Base-by-base conservation (phyloP, 1,140 invertebrate genomes). In the Drosophila seguyi region DNA sequence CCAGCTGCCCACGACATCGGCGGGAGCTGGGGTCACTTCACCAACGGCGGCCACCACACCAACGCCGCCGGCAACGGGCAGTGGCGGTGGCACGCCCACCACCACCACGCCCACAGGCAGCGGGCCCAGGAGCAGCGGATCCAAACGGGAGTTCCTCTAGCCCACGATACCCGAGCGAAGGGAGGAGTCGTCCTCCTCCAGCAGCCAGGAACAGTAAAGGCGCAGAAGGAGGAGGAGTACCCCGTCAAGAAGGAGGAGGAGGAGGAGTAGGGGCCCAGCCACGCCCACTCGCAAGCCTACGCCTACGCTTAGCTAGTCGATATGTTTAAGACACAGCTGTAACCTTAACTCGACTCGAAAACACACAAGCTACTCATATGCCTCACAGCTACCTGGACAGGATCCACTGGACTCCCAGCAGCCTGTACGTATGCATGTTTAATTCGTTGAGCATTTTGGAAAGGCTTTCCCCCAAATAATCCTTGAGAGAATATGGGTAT, bases 111-210 rank as follows among this genome's bases (percentile, higher is more conserved):
- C 85, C 20, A 81, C 81, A 6, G 45, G 53, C 59, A 38, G 52
- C 58, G 42, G 55, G 48, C 66, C 72, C 36, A 52, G 82, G 75
- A 79, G 81, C 69, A 73, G 75, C 45, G 67, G 86, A 27, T 29
- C 61, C 6, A 92, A 92, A 18, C 69, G 91, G 22, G 92, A 92
- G 20, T 93, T 92, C 61, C 92, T 93, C 75, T 93, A 93, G 92
- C 92, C 92, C 68, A 92, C 82, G 48, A 87, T 92, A 62, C 63
- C 86, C 61, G 66, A 53, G 31, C 29, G 20, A 2, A n/a, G 53
- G 79, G 74, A 85, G 90, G 58, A 91, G 88, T 86, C 81, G 20
- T 36, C 53, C 84, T 45, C 84, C 20, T 31, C 42, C 20, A 58
- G 29, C 42, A 47, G 50, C 42, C 65, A 66, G 63, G 58, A 66